A percentile compares a stretch with the other conserved stretches of the same genome.
Evolutionary conservation across 2,113 vertebrate species (phyloP).

Genomic region (Phycodurus eques): DNA sequence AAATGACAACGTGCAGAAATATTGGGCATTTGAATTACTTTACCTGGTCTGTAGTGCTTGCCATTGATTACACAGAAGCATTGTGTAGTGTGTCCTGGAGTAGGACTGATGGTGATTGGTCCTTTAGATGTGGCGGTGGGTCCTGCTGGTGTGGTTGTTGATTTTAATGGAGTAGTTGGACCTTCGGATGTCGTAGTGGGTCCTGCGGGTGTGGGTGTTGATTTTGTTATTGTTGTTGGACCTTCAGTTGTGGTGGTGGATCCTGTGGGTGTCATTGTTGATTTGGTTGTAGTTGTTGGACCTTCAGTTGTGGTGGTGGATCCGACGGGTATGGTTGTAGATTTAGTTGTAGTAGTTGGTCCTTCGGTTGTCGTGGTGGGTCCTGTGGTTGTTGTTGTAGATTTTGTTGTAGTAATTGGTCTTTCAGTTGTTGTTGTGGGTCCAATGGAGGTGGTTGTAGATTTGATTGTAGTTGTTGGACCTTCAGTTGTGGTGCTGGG

Average conservation of each 20-base stretch:
- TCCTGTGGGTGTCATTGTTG: background rate
- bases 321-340: background rate
- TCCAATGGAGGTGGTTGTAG: no score
- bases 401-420: no score
- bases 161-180: background rate
- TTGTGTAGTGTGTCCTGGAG: constrained; percentile 1
- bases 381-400: background rate
- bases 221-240: background rate
- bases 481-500: background rate
- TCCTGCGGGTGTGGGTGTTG: background rate
- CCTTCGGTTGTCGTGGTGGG: background rate
- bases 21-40: background rate
- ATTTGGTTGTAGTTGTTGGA: background rate
- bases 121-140: background rate
- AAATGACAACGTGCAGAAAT: background rate
- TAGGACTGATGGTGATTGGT: background rate
- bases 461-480: background rate
- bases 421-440: background rate
- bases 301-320: background rate
- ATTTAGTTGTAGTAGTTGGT: background rate
- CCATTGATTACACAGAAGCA: constrained; percentile 60
- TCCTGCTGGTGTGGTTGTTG: background rate
- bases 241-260: background rate
- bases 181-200: background rate
- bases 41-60: constrained; percentile 53